Percentiles rank a stretch among this genome's conserved stretches.
phyloP scores from a whole-genome alignment of 92 coral and sea anemone species.

The Pocillopora grandis region DNA sequence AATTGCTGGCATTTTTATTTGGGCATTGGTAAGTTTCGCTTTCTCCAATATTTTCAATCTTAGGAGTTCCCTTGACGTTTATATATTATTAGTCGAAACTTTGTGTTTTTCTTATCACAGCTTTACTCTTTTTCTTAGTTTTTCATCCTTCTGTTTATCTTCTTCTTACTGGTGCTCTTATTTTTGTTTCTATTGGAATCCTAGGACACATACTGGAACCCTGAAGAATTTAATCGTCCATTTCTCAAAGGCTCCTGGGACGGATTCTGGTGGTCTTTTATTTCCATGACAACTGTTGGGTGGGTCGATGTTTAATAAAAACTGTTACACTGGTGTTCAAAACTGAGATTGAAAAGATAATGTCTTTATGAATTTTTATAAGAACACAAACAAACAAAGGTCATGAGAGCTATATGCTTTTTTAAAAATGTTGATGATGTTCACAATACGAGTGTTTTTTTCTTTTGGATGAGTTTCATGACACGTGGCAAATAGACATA shows the following conservation, averaged over 20 bases:
- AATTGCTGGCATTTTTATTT: constrained; percentile 7
- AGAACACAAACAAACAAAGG: no score
- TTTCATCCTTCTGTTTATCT: no score
- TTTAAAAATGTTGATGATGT: no score
- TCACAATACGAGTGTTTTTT: no score
- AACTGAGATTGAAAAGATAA: no score
- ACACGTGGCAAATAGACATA: no score
- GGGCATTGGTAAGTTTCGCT: constrained; percentile 16
- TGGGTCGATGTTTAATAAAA: not conserved
- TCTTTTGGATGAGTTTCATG: no score
- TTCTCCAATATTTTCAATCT: not conserved
- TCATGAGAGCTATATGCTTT: no score
- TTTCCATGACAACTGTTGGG: constrained; percentile 40
- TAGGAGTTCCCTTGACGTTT: not conserved
- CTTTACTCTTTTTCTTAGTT: no score
- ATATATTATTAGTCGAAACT: not conserved
- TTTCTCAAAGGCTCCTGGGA: constrained; percentile 27
- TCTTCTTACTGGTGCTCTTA: not conserved
- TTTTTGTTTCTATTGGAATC: not conserved
- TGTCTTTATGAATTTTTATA: no score
- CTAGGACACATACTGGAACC: constrained; percentile 17
- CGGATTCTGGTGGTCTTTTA: constrained; percentile 36
- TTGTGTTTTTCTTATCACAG: not conserved
- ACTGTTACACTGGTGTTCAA: no score
- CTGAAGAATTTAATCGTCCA: constrained; percentile 19